Base-by-base conservation (phyloP, 2,888 invertebrate species). In the Drosophila meridionalis region DNA sequence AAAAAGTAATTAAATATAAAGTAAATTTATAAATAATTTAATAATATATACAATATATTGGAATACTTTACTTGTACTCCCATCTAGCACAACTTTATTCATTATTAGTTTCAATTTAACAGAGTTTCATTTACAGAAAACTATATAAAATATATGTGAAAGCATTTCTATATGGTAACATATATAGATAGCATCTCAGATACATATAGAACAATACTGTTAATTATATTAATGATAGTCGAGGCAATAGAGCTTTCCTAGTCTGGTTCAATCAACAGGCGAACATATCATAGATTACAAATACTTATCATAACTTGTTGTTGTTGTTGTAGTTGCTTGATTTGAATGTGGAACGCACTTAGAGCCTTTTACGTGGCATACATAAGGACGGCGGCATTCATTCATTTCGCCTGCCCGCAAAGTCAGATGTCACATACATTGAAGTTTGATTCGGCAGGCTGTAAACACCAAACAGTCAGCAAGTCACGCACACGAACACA, bases 371-470 rank as follows among this genome's bases (percentile, higher is more conserved):
- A 74, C 75, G 80, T 79, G 69, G 79, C 70, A 76, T 59, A 76
- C 70, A 76, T 69, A 55, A 56, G 43, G 42, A 20, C 38, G 48
- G 50, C 8, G 34, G 20, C 20, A 20, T 20, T 20, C 79, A 56
- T 67, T 59, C 50, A 64, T 73, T 66, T 58, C 61, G 50, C 56
- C 52, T 52, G 50, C 64, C 55, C 68, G 28, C 50, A n/a, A 71
- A 74, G 71, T 80, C 79, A 67, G 73, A 83, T 72, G 84, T 81
- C 82, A 84, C 73, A 81, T 68, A 69, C 83, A 81, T 83, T 80
- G 77, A 81, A 81, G 83, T 80, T 83, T 81, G 83, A 81, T 83
- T 83, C 81, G 76, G 76, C 80, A 83, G 83, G 60, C 80, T 79
- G 76, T 83, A 81, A 81, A 81, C 83, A 83, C 83, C 80, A 83